Conservation (phyloP, 2,113 vertebrate species). For the Gambusia affinis region DNA sequence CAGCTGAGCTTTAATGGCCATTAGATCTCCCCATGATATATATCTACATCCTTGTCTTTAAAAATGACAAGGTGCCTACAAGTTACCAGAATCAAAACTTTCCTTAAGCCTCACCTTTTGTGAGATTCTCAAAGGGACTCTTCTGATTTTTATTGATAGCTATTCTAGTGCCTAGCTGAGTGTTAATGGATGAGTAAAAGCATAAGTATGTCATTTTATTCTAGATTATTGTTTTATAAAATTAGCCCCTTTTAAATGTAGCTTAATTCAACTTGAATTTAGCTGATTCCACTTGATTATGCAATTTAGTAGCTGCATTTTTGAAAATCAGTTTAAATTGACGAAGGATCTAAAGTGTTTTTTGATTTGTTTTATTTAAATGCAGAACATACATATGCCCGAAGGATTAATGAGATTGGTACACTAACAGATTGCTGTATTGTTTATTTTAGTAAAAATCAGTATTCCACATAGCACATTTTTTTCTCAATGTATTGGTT, state of each 20-base stretch:
- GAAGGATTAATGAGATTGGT: not conserved
- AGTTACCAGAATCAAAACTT: conserved; percentile 28
- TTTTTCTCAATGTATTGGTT: too few species aligned
- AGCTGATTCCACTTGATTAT: too few species aligned
- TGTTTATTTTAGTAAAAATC: too few species aligned
- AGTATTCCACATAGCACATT: too few species aligned
- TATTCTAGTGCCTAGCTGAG: not conserved
- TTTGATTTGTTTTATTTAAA: too few species aligned
- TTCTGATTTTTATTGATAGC: not conserved
- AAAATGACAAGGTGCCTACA: conserved; percentile 40
- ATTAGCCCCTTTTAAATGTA: not conserved
- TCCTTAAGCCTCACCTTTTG: not conserved
- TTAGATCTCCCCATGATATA: conserved; percentile 14
- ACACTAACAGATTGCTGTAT: too few species aligned
- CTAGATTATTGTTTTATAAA: not conserved
- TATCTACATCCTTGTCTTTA: conserved; percentile 14
- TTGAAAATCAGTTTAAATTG: not conserved
- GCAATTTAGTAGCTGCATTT: not conserved
- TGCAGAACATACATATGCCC: not conserved
- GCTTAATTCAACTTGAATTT: too few species aligned
- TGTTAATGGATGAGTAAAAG: not conserved
- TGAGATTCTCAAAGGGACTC: not conserved
- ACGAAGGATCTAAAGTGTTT: too few species aligned
- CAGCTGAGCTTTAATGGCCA: conserved; percentile 60
- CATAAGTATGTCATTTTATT: not conserved